Conservation (phyloP, 2,113 vertebrate genomes). For the Rhynchomys soricoides region DNA sequence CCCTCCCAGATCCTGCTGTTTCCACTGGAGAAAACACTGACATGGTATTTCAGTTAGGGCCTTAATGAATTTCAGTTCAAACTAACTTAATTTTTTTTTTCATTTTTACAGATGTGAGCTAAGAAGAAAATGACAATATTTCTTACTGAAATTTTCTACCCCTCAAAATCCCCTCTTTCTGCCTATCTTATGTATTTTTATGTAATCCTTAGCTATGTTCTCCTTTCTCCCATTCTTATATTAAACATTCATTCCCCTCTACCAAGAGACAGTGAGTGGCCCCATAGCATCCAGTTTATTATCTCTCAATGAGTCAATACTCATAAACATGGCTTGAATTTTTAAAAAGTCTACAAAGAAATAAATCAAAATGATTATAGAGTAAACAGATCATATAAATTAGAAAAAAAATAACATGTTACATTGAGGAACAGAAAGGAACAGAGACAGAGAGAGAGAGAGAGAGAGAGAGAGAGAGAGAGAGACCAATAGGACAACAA, state of each 20-base stretch:
- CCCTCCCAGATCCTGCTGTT: too few species aligned
- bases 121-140: neutral
- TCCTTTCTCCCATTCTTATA: neutral
- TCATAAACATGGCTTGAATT: constrained; percentile 49
- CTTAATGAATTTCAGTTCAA: constrained; percentile 38
- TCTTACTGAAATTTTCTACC: neutral
- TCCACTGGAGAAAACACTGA: too few species aligned
- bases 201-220: neutral
- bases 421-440: neutral
- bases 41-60: neutral
- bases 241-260: neutral
- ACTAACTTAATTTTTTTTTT: constrained; percentile 1
- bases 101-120: neutral
- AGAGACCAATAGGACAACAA: neutral
- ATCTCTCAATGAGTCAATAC: neutral
- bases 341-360: constrained; percentile 38
- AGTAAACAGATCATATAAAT: neutral
- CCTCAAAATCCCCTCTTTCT: neutral
- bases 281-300: neutral
- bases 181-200: neutral
- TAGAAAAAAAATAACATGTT: neutral
- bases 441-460: constrained; percentile 44
- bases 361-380: neutral
- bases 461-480: constrained; percentile 37
- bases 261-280: neutral